Conservation (phyloP, 2,888 invertebrate genomes). For the Sphecodes monilicornis region DNA sequence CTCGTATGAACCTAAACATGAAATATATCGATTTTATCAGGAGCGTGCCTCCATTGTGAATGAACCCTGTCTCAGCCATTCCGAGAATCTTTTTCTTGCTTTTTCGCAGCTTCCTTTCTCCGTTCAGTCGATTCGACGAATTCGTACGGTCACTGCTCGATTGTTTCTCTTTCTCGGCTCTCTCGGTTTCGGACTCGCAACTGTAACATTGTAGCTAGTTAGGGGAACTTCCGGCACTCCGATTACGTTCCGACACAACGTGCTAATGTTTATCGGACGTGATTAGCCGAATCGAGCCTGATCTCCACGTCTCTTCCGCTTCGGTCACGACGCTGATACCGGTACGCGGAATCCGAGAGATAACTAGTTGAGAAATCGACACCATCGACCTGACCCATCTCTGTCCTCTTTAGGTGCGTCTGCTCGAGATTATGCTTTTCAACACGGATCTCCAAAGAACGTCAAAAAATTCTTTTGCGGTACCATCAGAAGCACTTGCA, state of each 20-base stretch:
- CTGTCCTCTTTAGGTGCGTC: background rate
- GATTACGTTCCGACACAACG: conserved; percentile 58
- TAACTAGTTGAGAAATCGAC: conserved; percentile 20
- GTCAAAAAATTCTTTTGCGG: background rate
- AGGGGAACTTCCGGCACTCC: conserved; percentile 63
- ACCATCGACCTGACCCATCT: background rate
- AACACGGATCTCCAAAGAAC: background rate
- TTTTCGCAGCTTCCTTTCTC: background rate
- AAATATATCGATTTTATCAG: background rate
- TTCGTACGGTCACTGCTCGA: background rate
- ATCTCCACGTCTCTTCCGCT: conserved; percentile 2
- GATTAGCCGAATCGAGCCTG: conserved; percentile 38
- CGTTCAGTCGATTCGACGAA: conserved; percentile 16
- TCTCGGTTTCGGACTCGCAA: background rate
- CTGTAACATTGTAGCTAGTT: conserved; percentile 49
- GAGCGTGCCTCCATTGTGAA: background rate
- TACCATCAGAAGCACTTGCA: background rate
- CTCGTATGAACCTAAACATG: background rate
- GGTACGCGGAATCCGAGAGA: conserved; percentile 40
- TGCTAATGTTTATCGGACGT: conserved; percentile 38
- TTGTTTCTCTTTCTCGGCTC: background rate
- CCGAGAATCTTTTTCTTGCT: background rate
- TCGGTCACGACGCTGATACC: conserved; percentile 24
- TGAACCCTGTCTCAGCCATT: background rate
- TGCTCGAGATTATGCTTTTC: background rate